Evolutionary conservation across 2,797 vertebrate genomes (phyloP).

Genomic region (Cossypha heuglini): DNA sequence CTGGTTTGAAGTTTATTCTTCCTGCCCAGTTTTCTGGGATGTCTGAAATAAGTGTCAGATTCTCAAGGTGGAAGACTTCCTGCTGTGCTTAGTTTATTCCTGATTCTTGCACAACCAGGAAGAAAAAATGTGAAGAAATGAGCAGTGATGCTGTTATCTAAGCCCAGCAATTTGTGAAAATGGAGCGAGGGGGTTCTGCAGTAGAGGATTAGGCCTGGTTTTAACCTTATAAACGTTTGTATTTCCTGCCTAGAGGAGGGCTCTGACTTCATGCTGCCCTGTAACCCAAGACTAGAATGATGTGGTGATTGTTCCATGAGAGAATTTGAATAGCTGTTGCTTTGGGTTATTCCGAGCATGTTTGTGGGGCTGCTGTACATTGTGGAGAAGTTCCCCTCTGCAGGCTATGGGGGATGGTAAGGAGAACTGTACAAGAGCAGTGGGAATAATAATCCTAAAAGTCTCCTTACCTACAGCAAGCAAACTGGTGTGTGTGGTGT

Average conservation of each 20-base stretch:
- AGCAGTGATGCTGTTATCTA: neutral
- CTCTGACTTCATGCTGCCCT: neutral
- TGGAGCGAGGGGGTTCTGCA: neutral
- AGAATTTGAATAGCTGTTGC: neutral
- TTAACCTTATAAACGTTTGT: neutral
- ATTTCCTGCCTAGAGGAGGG: constrained; percentile 16
- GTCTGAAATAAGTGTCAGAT: neutral
- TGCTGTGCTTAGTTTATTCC: neutral
- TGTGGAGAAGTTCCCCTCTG: neutral
- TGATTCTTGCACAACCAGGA: neutral
- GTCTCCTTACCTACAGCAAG: constrained; percentile 54
- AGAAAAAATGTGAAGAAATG: constrained; percentile 1
- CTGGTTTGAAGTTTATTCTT: constrained; percentile 1
- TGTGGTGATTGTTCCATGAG: neutral
- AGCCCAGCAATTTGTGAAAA: neutral
- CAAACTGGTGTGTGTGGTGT: neutral
- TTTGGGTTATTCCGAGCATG: neutral
- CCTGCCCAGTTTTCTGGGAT: neutral
- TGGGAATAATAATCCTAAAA: constrained; percentile 41
- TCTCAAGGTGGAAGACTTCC: neutral
- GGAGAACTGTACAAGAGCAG: constrained; percentile 10
- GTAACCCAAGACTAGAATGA: neutral
- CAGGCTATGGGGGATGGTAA: neutral
- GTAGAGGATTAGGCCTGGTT: neutral
- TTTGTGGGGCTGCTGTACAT: neutral